These are phyloP conservation scores for Heliconius eleuchia DNA, from an alignment of 1,140 invertebrate species.

Conservation along the genomic window DNA sequence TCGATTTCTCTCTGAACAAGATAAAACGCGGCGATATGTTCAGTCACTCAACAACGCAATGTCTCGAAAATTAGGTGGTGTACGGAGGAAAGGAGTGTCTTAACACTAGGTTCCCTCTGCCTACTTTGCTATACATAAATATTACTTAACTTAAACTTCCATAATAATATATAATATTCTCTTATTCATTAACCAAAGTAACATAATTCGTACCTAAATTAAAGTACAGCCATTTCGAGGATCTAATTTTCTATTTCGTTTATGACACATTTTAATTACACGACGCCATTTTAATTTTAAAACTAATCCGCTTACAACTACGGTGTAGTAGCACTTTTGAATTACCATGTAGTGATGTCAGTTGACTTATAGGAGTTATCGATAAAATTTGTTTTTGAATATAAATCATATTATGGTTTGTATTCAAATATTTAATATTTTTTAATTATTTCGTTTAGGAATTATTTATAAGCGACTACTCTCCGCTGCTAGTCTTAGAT, in stretches of 20 bases:
- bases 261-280: constrained; percentile 78
- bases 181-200: constrained; percentile 5
- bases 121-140: too few species aligned
- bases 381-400: constrained; percentile 4
- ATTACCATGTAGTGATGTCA: constrained; percentile 57
- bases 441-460: background rate
- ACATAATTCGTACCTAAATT: constrained; percentile 27
- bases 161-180: background rate
- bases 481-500: too few species aligned
- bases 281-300: constrained; percentile 73
- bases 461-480: too few species aligned
- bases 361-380: constrained; percentile 14
- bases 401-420: too few species aligned
- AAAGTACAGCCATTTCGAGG: constrained; percentile 19
- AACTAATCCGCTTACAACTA: constrained; percentile 70
- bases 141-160: too few species aligned
- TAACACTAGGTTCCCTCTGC: too few species aligned
- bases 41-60: too few species aligned
- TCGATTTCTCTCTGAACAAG: too few species aligned
- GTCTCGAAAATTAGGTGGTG: too few species aligned
- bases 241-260: constrained; percentile 39
- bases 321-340: constrained; percentile 55
- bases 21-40: too few species aligned
- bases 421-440: background rate
- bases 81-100: too few species aligned